Conservation (phyloP, 2,113 vertebrate species). For the Budorcas taxicolor region DNA sequence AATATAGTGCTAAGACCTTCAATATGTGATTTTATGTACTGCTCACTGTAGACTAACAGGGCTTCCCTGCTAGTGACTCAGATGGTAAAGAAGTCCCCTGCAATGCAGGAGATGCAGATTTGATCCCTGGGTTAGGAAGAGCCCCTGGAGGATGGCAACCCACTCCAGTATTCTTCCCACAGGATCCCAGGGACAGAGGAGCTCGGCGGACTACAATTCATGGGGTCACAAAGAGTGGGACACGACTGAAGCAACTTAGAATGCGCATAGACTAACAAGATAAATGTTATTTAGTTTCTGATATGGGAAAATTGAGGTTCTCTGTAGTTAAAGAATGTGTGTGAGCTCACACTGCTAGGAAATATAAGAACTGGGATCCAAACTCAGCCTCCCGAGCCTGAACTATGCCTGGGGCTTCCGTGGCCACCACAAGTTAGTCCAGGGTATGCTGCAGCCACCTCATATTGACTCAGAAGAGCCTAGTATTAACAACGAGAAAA, state of each 20-base stretch:
- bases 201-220: not conserved
- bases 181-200: not conserved
- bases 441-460: not conserved
- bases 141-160: not conserved
- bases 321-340: not conserved
- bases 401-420: rapidly evolving
- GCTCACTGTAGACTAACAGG: not conserved
- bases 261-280: not conserved
- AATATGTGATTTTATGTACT: not conserved
- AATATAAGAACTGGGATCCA: not conserved
- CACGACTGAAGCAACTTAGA: not conserved
- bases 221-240: not conserved
- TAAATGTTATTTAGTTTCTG: slow-evolving; percentile 2
- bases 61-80: not conserved
- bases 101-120: not conserved
- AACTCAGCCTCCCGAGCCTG: not conserved
- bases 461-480: not conserved
- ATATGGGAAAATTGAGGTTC: not conserved
- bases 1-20: not conserved
- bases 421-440: not conserved
- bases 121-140: not conserved
- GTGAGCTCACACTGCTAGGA: not conserved
- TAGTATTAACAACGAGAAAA: not conserved
- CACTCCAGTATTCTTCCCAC: not conserved
- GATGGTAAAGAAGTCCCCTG: not conserved